Conservation (phyloP, 1,140 invertebrate genomes). For the Macrocentrus cingulum region DNA sequence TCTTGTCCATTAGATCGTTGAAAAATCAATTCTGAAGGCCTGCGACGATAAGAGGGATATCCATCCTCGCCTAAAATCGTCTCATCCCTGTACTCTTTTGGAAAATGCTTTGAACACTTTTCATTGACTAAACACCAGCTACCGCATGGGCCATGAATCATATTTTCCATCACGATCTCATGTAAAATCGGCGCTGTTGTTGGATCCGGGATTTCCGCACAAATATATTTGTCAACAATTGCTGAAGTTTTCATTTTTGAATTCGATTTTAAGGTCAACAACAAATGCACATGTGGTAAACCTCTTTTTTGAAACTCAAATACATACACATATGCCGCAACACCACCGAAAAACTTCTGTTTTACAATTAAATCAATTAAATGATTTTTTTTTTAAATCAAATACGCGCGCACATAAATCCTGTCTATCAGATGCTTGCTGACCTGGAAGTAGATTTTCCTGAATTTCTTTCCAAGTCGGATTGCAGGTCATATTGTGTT, state of each 20-base stretch:
- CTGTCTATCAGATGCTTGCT: constrained; percentile 30
- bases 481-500: constrained; percentile 10
- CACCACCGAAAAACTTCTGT: constrained; percentile 38
- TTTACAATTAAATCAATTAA: constrained; percentile 33
- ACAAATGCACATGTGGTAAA: constrained; percentile 9
- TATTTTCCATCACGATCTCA: constrained; percentile 45
- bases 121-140: constrained; percentile 48
- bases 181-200: constrained; percentile 47
- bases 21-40: neutral
- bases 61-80: neutral
- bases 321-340: constrained; percentile 37
- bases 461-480: constrained; percentile 29
- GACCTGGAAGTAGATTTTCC: constrained; percentile 11
- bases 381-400: constrained; percentile 38
- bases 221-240: neutral
- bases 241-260: too few species aligned
- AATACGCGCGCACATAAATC: constrained; percentile 47
- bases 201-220: constrained; percentile 46
- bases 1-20: neutral
- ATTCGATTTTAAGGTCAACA: neutral
- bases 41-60: neutral
- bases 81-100: constrained; percentile 20
- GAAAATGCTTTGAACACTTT: constrained; percentile 48
- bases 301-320: constrained; percentile 59
- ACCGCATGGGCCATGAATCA: constrained; percentile 48